Evolutionary conservation across 2,888 invertebrate genomes (phyloP).

Genomic region (Digitonthophagus gazella): DNA sequence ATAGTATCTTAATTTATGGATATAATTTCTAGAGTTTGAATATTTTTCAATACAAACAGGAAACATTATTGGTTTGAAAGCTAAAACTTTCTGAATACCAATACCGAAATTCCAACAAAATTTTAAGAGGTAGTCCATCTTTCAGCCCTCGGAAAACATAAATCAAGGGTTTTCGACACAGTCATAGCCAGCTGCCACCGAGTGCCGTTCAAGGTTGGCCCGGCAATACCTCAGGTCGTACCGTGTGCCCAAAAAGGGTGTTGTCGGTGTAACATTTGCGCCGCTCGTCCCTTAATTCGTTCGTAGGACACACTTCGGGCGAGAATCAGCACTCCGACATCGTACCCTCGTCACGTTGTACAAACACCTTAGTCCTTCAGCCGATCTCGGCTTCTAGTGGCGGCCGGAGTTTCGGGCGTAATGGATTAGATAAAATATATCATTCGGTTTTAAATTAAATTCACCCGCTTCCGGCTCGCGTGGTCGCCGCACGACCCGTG

Average conservation of each 20-base stretch:
- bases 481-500: background rate
- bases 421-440: conserved; percentile 15
- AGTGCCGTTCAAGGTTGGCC: background rate
- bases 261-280: background rate
- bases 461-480: background rate
- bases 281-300: background rate
- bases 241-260: background rate
- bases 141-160: background rate
- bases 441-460: conserved; percentile 17
- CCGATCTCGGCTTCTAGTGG: conserved; percentile 3
- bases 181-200: background rate
- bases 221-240: background rate
- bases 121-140: background rate
- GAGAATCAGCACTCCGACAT: conserved; percentile 12
- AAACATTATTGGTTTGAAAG: no score
- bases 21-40: no score
- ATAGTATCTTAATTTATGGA: no score
- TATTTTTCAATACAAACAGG: no score
- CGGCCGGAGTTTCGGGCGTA: background rate
- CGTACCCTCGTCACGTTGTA: conserved; percentile 14
- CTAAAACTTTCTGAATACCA: no score
- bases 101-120: no score
- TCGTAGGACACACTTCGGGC: conserved; percentile 2
- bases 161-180: background rate
- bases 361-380: conserved; percentile 9